Conservation (phyloP, 1,140 invertebrate species). For the Caenorhabditis briggsae region DNA sequence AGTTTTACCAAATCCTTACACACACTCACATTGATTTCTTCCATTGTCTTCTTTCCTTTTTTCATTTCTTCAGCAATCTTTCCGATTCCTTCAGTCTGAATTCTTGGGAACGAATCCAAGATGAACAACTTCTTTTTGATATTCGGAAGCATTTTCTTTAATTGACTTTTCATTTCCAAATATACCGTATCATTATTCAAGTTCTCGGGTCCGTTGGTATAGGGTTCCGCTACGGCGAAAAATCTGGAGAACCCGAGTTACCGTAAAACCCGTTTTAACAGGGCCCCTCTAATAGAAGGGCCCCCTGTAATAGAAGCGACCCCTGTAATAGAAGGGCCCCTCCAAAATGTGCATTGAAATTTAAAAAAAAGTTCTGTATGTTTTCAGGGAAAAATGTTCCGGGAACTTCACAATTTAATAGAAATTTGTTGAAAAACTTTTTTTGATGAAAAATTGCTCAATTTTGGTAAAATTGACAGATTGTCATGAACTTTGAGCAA, state of each 20-base stretch:
- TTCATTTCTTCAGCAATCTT: not conserved
- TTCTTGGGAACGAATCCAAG: not conserved
- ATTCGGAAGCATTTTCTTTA: not conserved
- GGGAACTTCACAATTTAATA: no score
- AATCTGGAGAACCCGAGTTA: no score
- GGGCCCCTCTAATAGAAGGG: no score
- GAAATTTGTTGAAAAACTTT: no score
- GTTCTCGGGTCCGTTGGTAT: not conserved
- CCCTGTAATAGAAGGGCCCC: no score
- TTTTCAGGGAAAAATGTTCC: no score
- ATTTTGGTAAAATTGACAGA: no score
- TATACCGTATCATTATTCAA: not conserved
- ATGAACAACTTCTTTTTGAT: slow-evolving; percentile 25
- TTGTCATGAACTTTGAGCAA: no score
- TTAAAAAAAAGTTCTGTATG: no score
- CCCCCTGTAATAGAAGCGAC: not conserved
- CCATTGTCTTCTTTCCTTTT: not conserved
- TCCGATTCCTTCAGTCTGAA: not conserved
- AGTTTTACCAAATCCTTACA: not conserved
- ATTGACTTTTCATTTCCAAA: slow-evolving; percentile 17
- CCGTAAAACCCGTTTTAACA: no score
- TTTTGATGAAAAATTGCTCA: no score
- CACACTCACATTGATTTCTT: slow-evolving; percentile 2
- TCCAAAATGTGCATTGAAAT: no score
- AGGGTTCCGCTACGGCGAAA: not conserved